Evolutionary conservation across 2,113 vertebrate species (phyloP).

Genomic region (Ariopsis seemanni): DNA sequence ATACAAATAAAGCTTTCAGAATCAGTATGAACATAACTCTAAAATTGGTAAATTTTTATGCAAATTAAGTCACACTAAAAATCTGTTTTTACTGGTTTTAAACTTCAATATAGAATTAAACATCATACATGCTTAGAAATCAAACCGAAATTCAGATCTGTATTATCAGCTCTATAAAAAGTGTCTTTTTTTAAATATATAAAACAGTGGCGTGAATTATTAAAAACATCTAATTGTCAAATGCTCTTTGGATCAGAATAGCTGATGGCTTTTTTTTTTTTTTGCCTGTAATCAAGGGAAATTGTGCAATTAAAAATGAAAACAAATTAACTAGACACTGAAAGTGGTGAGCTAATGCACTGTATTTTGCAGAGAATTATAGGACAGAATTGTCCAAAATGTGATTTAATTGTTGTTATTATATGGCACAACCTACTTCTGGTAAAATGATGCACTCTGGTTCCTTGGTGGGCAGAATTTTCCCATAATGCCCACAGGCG

Average conservation of each 20-base stretch:
- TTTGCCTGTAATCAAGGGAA: not conserved
- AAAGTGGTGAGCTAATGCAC: not conserved
- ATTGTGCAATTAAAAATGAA: not conserved
- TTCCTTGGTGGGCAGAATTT: too few relatives aligned
- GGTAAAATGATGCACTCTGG: too few relatives aligned
- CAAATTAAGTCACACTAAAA: too few relatives aligned
- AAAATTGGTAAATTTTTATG: too few relatives aligned
- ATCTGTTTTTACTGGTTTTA: not conserved
- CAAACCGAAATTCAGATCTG: not conserved
- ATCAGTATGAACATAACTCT: not conserved
- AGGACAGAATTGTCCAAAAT: too few relatives aligned
- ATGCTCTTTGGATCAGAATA: not conserved
- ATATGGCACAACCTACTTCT: too few relatives aligned
- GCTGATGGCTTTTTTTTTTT: not conserved
- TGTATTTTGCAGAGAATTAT: not conserved
- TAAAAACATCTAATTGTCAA: not conserved
- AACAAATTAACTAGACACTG: not conserved
- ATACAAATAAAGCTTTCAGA: not conserved
- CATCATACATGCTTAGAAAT: not conserved
- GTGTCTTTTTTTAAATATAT: too few relatives aligned
- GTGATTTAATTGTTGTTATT: not conserved
- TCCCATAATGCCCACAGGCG: too few relatives aligned
- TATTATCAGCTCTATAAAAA: not conserved
- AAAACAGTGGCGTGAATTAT: not conserved
- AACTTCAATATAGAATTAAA: not conserved